phyloP scores from a whole-genome alignment of 2,888 invertebrate genomes.

The Protophormia terraenovae region DNA sequence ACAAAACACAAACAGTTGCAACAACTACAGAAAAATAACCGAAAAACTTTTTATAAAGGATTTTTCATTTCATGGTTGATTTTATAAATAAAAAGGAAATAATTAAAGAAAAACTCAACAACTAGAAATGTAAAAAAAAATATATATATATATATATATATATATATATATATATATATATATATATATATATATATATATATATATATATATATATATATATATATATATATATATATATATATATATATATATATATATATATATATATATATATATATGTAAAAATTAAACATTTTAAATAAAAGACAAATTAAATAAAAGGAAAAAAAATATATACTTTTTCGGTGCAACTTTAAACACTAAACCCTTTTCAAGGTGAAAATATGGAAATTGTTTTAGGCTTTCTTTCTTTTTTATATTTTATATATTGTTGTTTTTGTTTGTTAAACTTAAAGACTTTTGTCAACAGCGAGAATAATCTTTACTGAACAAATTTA shows the following conservation, averaged over 20 bases:
- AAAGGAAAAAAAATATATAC: neutral
- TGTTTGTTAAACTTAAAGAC: neutral
- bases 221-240: no score
- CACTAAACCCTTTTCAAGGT: slow-evolving; percentile 28
- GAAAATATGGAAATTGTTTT: neutral
- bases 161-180: no score
- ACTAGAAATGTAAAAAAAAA: slow-evolving; percentile 35
- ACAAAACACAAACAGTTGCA: neutral
- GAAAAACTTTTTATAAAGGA: neutral
- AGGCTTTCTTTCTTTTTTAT: no score
- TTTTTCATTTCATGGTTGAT: slow-evolving; percentile 13
- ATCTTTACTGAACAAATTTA: neutral
- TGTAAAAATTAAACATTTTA: slow-evolving; percentile 45
- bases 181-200: no score
- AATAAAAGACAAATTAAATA: slow-evolving; percentile 29
- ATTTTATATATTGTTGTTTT: neutral
- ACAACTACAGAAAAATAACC: neutral
- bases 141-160: no score
- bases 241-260: no score
- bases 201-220: no score
- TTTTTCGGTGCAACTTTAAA: neutral
- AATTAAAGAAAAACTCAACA: neutral
- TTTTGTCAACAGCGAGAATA: neutral
- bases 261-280: no score
- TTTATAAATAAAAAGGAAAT: neutral